Base-by-base conservation (phyloP, 2,888 invertebrate species). In the Ornithoptera alexandrae region DNA sequence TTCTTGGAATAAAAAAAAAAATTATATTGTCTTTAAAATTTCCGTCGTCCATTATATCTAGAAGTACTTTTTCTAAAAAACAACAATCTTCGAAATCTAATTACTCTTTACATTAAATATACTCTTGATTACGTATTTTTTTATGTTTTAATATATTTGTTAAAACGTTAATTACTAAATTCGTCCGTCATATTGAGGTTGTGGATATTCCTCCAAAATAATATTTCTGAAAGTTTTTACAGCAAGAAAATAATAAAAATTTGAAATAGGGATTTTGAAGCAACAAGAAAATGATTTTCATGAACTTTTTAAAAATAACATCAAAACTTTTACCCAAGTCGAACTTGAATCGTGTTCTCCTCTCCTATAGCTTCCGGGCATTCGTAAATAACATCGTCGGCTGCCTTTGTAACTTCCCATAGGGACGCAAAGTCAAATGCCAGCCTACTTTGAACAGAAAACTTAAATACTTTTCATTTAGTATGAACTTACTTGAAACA, bases 361-460 rank as follows among this genome's bases (percentile, higher is more conserved):
- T n/a, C 24, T 8, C 50, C 42, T 20, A 57, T n/a, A 60, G 66
- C 66, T 66, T 60, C 59, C 66, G 66, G 66, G 60, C 60, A 60
- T 66, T 66, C 60, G 66, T 50, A 66, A 66, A 66, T 66, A 66
- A 66, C 66, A 66, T 66, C 50, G 65, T 46, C 39, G 58, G 50
- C 60, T 50, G 46, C 60, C 36, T 65, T 65, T 65, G 24, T 22
- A 58, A 64, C 57, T 20, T 66, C 46, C 24, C 20, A 60, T 60
- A 36, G 60, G 18, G 60, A 18, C 18, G 18, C 60, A 60, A 60
- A 60, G 60, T 60, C 60, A 36, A 60, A 60, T 5, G 60, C 24
- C 2, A 22, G 18, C 60, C 22, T 60, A 60, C 60, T 60, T 60
- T 60, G 15, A 36, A 36, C 60, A 3, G 18, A 60, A 36, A 60